Base-by-base conservation (phyloP, 2,888 invertebrate species). In the Acleris emargana region DNA sequence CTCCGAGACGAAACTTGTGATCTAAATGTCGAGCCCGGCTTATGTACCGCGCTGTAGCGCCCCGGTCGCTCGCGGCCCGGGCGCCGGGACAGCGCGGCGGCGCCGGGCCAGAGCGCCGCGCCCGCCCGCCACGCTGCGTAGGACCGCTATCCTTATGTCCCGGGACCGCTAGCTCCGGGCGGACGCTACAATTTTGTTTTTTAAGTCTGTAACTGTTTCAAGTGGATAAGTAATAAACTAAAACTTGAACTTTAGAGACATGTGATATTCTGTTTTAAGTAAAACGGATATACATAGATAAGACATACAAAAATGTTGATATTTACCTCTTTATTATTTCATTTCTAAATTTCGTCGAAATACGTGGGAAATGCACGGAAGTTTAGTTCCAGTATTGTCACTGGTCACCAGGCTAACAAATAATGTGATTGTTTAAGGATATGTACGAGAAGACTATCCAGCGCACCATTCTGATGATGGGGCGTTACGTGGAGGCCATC, bases 381-480 rank as follows among this genome's bases (percentile, higher is more conserved):
- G 22, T 22, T 4, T 22, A 25, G 25, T 25, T 25, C 25, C 25
- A 25, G 25, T 25, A 25, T 32, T 9, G 32, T 32, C 7, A 9
- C 9, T 3, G 7, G 32, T 32, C 32, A 32, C 32, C 2, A 32
- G 32, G 3, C 32, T 32, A 32, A 32, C 11, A 32, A 50, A n/a
- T 6, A 13, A 17, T 32, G 6, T 45, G 3, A 7, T 7, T 22
- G n/a, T n/a, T 17, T 16, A 18, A 91, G 92, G 99, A 99, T 94
- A 90, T 99, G 84, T 99, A 97, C 83, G 99, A 99, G 92, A 99
- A 99, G 93, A 97, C 98, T 76, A 99, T 99, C 91, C 99, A 99
- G 93, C 97, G 99, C 93, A 99, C 99, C 69, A 99, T 99, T 87
- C 95, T 99, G 82, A 99, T 99, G 99, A 99, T 99, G 99, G 99